phyloP scores from a whole-genome alignment of 1,140 invertebrate species.

The Rhyacophila brunnea region DNA sequence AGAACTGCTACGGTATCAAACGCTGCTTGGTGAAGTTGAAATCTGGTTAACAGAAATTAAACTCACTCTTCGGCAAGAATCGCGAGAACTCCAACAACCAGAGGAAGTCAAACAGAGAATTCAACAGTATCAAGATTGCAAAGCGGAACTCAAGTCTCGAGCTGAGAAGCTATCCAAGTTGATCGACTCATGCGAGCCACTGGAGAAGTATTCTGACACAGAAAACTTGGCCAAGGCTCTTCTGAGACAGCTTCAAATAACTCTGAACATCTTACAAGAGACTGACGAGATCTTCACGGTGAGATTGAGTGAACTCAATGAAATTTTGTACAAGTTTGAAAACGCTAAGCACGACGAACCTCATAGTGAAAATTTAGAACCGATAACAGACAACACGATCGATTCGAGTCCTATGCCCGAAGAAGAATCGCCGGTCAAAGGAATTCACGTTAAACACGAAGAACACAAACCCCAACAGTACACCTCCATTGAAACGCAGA shows the following conservation, averaged over 20 bases:
- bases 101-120: constrained; percentile 30
- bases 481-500: constrained; percentile 57
- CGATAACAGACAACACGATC: constrained; percentile 58
- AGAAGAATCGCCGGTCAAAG: constrained; percentile 42
- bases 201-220: constrained; percentile 42
- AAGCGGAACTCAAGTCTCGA: constrained; percentile 22
- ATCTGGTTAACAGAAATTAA: constrained; percentile 56
- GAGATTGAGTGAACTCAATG: constrained; percentile 55
- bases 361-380: constrained; percentile 45
- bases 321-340: constrained; percentile 40
- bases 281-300: constrained; percentile 56
- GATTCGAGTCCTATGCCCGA: constrained; percentile 63
- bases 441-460: constrained; percentile 18
- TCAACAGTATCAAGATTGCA: constrained; percentile 19
- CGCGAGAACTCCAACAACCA: constrained; percentile 22
- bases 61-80: constrained; percentile 33
- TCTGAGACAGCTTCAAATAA: constrained; percentile 55
- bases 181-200: constrained; percentile 36
- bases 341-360: constrained; percentile 43
- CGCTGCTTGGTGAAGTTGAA: constrained; percentile 62
- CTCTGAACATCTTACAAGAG: constrained; percentile 56
- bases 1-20: constrained; percentile 60
- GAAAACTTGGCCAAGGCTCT: constrained; percentile 47
- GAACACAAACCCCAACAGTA: constrained; percentile 31
- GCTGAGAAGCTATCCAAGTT: constrained; percentile 24